Conservation (phyloP, 2,888 invertebrate genomes). For the Tetragonisca angustula region DNA sequence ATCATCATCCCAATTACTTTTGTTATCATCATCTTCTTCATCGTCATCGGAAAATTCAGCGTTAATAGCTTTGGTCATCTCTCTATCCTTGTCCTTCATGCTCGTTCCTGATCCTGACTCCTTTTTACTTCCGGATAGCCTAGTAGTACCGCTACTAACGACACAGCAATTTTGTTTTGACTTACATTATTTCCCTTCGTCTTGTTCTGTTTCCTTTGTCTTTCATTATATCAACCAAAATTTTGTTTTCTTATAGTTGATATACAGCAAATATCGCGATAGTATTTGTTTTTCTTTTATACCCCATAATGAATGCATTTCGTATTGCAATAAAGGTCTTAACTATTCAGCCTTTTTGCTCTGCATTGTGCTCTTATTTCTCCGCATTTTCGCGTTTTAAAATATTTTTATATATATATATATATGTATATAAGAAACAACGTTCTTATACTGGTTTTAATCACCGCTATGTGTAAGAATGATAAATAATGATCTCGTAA, state of each 20-base stretch:
- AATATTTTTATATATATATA: conserved; percentile 58
- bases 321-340: conserved; percentile 70
- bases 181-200: conserved; percentile 78
- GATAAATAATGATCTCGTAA: conserved; percentile 71
- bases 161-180: conserved; percentile 82
- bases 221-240: conserved; percentile 75
- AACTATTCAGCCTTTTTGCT: conserved; percentile 73
- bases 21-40: conserved; percentile 80
- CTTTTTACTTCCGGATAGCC: conserved; percentile 83
- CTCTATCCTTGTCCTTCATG: conserved; percentile 83
- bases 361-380: conserved; percentile 72
- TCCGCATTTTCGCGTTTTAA: conserved; percentile 72
- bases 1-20: conserved; percentile 81
- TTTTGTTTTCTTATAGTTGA: conserved; percentile 70
- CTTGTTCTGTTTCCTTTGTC: conserved; percentile 73
- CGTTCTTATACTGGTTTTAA: conserved; percentile 68
- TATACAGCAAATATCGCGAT: conserved; percentile 74
- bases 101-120: conserved; percentile 80
- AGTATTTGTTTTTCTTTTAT: conserved; percentile 69
- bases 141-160: conserved; percentile 82
- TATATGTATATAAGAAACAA: conserved; percentile 64
- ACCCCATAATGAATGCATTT: conserved; percentile 73
- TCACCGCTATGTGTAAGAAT: conserved; percentile 66
- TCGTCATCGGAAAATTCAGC: conserved; percentile 82
- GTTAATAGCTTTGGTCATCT: conserved; percentile 82